Conservation (phyloP, 2,113 vertebrate species). For the Sarotherodon lohbergeri region DNA sequence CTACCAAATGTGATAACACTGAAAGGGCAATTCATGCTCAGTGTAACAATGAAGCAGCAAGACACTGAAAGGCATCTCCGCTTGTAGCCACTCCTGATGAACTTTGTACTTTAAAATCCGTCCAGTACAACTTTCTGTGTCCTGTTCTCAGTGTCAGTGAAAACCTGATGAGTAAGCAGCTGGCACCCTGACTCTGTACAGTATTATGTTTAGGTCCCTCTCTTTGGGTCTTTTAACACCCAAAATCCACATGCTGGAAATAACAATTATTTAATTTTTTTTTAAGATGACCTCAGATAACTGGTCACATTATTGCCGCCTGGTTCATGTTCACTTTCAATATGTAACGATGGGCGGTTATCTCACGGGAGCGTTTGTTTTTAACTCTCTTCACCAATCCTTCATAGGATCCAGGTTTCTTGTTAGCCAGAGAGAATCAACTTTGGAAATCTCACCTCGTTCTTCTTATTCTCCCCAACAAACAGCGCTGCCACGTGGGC, state of each 20-base stretch:
- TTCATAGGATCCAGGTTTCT: background rate
- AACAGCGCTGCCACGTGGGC: constrained; percentile 93
- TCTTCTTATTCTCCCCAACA: constrained; percentile 90
- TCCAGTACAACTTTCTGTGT: background rate
- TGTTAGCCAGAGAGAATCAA: background rate
- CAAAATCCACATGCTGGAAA: background rate
- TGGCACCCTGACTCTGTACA: background rate
- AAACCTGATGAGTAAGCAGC: background rate
- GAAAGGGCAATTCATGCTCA: background rate
- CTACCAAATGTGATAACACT: background rate
- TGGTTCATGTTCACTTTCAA: background rate
- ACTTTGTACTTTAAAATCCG: background rate
- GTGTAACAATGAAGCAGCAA: background rate
- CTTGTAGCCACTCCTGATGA: background rate
- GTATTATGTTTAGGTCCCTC: background rate
- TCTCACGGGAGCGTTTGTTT: background rate
- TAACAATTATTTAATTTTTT: background rate
- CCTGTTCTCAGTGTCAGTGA: background rate
- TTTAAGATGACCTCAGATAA: background rate
- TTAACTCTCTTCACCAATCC: background rate
- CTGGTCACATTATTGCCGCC: background rate
- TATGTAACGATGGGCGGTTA: background rate
- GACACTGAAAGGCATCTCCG: background rate
- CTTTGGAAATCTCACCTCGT: constrained; percentile 79
- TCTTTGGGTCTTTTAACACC: background rate